Evolutionary conservation across 2,113 vertebrate species (phyloP).

Genomic region (Aviceda subcristata): DNA sequence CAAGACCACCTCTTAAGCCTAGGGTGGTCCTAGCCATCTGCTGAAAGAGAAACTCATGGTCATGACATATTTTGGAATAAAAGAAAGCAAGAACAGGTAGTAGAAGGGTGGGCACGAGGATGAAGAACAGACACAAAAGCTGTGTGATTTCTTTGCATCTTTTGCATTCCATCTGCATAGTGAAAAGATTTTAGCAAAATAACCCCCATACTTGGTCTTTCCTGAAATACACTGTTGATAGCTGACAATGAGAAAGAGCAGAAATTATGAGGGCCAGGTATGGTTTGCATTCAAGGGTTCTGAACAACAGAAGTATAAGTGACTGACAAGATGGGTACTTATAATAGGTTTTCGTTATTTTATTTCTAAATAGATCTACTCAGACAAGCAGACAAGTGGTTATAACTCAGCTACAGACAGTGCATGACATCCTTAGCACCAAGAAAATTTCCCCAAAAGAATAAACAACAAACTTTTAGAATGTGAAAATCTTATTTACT

Average conservation of each 20-base stretch:
- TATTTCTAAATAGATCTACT: not conserved
- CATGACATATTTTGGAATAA: not conserved
- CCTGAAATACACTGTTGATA: not conserved
- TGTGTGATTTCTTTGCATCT: not conserved
- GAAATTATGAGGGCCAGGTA: not conserved
- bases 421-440: not conserved
- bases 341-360: not conserved
- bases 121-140: not conserved
- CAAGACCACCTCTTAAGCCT: not conserved
- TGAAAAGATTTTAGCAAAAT: not conserved
- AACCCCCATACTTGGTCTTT: not conserved
- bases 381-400: not conserved
- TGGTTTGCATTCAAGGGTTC: not conserved
- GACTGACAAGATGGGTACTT: not conserved
- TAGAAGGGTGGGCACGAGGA: not conserved
- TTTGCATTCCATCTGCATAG: not conserved
- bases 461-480: not conserved
- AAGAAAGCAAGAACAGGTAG: not conserved
- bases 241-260: not conserved
- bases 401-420: not conserved
- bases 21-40: not conserved
- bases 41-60: not conserved
- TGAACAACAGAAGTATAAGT: not conserved
- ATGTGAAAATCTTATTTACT: not conserved
- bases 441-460: not conserved